phyloP scores from a whole-genome alignment of 2,888 invertebrate species.

The Morpho achilles region DNA sequence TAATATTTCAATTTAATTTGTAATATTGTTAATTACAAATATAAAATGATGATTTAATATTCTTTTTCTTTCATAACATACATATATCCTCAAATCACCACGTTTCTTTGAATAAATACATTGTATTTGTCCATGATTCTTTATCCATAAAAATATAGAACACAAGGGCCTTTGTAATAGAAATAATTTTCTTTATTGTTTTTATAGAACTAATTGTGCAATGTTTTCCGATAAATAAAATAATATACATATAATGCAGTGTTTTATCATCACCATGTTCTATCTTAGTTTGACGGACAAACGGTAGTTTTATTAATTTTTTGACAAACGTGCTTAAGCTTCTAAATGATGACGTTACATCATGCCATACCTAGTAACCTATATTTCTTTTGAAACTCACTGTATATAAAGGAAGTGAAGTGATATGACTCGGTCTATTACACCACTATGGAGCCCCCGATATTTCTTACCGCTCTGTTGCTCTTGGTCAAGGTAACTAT shows the following conservation, averaged over 20 bases:
- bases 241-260: not conserved
- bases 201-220: not conserved
- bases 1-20: no score
- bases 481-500: constrained; percentile 28
- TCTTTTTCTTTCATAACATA: no score
- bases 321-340: constrained; percentile 46
- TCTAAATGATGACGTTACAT: constrained; percentile 37
- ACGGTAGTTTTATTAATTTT: constrained; percentile 2
- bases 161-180: no score
- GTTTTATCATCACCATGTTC: not conserved
- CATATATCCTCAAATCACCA: no score
- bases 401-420: constrained; percentile 51
- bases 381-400: constrained; percentile 52
- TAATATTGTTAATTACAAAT: no score
- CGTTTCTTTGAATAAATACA: no score
- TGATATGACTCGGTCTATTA: constrained; percentile 38
- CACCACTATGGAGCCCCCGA: constrained; percentile 46
- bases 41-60: no score
- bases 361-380: constrained; percentile 43
- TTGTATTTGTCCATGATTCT: no score
- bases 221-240: not conserved
- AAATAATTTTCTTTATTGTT: not conserved
- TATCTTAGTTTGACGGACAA: not conserved
- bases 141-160: no score
- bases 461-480: constrained; percentile 27